These are phyloP conservation scores for Esox niger DNA, from an alignment of 2,113 vertebrate species.

Conservation along the genomic window DNA sequence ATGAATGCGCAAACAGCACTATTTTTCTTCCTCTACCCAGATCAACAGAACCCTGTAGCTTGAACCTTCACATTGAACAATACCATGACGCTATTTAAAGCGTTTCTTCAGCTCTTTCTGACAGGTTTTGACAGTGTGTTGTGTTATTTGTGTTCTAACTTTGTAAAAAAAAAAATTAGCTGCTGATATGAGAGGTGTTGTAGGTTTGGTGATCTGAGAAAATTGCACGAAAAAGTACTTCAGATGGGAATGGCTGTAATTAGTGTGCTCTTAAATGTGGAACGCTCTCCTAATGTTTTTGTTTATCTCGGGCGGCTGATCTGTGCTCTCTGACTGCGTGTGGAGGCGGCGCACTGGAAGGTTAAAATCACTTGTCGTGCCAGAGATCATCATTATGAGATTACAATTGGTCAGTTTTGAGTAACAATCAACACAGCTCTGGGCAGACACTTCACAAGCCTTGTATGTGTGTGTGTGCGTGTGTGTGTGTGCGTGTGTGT, in stretches of 20 bases:
- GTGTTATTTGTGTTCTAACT: conserved; percentile 71
- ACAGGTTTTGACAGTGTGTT: conserved; percentile 61
- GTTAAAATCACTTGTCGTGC: conserved; percentile 81
- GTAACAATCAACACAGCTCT: conserved; percentile 66
- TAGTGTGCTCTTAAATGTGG: conserved; percentile 76
- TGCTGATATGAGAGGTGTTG: conserved; percentile 75
- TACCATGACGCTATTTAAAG: conserved; percentile 72
- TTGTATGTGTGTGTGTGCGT: conserved; percentile 12
- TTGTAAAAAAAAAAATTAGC: too few species aligned
- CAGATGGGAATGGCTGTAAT: conserved; percentile 77
- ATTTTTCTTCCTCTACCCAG: conserved; percentile 55
- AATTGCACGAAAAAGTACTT: conserved; percentile 78
- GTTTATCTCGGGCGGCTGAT: conserved; percentile 73
- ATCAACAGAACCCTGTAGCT: conserved; percentile 38
- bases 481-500: conserved; percentile 23
- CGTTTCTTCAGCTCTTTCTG: conserved; percentile 69
- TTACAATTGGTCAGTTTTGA: conserved; percentile 77
- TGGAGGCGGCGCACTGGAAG: conserved; percentile 71
- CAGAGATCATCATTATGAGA: conserved; percentile 78
- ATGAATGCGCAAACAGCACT: conserved; percentile 52
- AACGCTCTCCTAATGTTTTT: conserved; percentile 76
- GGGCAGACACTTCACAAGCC: conserved; percentile 61
- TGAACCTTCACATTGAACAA: conserved; percentile 51
- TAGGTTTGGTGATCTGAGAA: conserved; percentile 76
- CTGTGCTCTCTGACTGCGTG: conserved; percentile 71